These are phyloP conservation scores for Aelia acuminata DNA, from an alignment of 2,888 invertebrate genomes.

Conservation along the genomic window DNA sequence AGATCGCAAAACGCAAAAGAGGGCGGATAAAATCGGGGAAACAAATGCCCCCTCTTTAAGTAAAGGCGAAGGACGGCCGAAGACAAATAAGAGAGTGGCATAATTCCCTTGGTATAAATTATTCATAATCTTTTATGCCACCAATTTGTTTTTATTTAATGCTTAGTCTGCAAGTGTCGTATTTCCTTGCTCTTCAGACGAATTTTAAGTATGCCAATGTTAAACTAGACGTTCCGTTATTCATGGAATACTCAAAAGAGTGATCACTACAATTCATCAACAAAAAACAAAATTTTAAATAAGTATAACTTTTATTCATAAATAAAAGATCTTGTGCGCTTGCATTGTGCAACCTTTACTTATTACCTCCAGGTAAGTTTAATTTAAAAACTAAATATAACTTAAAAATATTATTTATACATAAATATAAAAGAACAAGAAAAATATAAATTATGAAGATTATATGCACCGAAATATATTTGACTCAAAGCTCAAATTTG, in stretches of 20 bases:
- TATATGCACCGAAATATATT: too few relatives aligned
- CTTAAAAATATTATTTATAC: too few relatives aligned
- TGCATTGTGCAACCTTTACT: too few relatives aligned
- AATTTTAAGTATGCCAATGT: slow-evolving; percentile 5
- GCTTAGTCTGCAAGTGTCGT: background rate
- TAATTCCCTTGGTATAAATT: slow-evolving; percentile 19
- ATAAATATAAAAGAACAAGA: too few relatives aligned
- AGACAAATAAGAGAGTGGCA: slow-evolving; percentile 43
- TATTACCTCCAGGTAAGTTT: too few relatives aligned
- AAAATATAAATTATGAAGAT: too few relatives aligned
- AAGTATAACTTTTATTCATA: too few relatives aligned
- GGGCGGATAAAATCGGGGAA: background rate
- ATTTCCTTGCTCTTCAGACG: background rate
- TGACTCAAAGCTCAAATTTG: too few relatives aligned
- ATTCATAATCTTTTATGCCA: slow-evolving; percentile 49
- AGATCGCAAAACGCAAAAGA: slow-evolving; percentile 22
- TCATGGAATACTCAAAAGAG: background rate
- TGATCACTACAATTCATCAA: too few relatives aligned
- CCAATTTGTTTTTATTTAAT: slow-evolving; percentile 42
- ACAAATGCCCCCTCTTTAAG: slow-evolving; percentile 44
- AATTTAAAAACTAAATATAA: too few relatives aligned
- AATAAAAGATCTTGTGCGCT: too few relatives aligned
- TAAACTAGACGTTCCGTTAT: background rate
- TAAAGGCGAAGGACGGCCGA: background rate
- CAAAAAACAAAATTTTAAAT: too few relatives aligned